Evolutionary conservation across 2,888 invertebrate genomes (phyloP), one percentile per base, ranked within the genome.

Genomic region (Hyppa rectilinea): DNA sequence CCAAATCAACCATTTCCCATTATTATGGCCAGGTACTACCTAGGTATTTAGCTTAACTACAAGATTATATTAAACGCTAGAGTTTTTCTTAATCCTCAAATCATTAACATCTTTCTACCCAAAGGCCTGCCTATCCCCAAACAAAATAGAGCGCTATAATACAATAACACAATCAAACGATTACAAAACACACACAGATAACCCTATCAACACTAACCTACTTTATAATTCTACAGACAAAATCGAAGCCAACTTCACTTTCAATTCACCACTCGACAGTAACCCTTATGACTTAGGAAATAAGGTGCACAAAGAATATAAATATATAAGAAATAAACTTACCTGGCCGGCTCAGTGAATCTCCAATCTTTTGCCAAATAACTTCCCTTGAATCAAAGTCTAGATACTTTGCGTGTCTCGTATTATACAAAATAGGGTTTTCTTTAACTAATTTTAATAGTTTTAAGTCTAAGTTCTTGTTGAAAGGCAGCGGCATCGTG

Each of bases 321-420:
- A 74, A 74, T 50, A 56, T 62, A 29, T 1, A 50, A 23, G 26
- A 49, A 77, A 40, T 7, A 55, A 80, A 91, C 92, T 92, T 79
- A 95, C 95, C 92, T 43, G 95, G 93, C 61, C 92, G 89, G 65
- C 88, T 88, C 34, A 95, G 71, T 0, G 84, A 75, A 58, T 95
- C 95, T 10, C 94, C 95, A 36, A 95, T 95, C 79, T 92, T 93
- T 82, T 94, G 93, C 95, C 95, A 95, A 40, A 92, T 85, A 0
- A 93, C 92, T 83, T 95, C 95, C 43, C 94, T 88, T 0, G 90
- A 84, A 65, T 95, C 92, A 12, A 88, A 90, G 63, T 94, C 92
- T 66, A 92, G 71, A 71, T 94, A 94, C 69, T 94, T 93, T 0
- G 90, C 83, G 40, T 94, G 91, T n/a, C 88, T 89, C 0, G 90